Evolutionary conservation across 1,140 invertebrate genomes (phyloP).

Genomic region (Steinernema khuongi): DNA sequence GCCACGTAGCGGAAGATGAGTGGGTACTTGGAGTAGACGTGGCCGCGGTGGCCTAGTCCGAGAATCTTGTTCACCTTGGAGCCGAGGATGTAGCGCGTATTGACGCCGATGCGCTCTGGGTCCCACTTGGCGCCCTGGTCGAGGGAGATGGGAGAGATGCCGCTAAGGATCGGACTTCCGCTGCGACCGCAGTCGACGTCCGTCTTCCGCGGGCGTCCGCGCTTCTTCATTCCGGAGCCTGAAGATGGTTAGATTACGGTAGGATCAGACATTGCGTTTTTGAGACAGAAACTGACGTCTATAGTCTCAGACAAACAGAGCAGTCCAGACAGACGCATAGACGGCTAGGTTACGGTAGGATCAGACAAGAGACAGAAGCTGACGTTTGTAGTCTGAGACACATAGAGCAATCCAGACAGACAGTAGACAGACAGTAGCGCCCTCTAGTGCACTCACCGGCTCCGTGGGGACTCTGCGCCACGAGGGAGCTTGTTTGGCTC

Average conservation of each 20-base stretch:
- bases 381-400: too few species aligned
- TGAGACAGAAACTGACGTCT: too few species aligned
- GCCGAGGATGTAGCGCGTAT: constrained; percentile 9
- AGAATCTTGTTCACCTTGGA: constrained; percentile 6
- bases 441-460: background rate
- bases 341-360: too few species aligned
- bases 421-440: too few species aligned
- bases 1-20: constrained; percentile 8
- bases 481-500: background rate
- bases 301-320: too few species aligned
- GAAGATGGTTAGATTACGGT: too few species aligned
- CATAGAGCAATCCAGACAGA: too few species aligned
- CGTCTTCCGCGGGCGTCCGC: constrained; percentile 3
- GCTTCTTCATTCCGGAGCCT: background rate
- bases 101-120: background rate
- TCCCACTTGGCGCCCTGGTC: background rate
- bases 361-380: too few species aligned
- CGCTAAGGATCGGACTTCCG: background rate
- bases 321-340: too few species aligned
- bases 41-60: background rate
- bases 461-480: background rate
- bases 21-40: background rate
- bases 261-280: too few species aligned
- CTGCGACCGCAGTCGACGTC: constrained; percentile 7
- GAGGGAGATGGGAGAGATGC: background rate